These are phyloP conservation scores for Drosophila triauraria DNA, from an alignment of 1,140 invertebrate species.

Conservation along the genomic window DNA sequence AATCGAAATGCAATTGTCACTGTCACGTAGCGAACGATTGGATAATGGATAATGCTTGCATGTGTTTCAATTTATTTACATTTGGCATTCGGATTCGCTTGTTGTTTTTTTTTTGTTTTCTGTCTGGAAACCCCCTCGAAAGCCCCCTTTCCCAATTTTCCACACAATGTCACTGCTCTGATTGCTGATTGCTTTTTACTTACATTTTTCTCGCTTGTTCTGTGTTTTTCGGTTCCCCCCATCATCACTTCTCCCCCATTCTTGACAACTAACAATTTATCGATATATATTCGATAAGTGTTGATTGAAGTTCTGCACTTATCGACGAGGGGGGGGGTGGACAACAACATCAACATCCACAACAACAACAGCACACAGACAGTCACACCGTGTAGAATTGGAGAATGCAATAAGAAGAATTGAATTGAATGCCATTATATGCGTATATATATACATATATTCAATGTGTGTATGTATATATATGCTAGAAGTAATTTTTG, in stretches of 20 bases:
- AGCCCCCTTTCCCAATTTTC: background rate
- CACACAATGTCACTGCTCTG: slow-evolving; percentile 14
- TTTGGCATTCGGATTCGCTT: slow-evolving; percentile 51
- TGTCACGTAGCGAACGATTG: slow-evolving; percentile 49
- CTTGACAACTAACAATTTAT: slow-evolving; percentile 42
- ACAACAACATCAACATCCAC: slow-evolving; percentile 21
- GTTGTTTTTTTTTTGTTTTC: slow-evolving; percentile 8
- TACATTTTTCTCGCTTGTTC: slow-evolving; percentile 29
- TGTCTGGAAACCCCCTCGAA: background rate
- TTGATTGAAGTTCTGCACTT: slow-evolving; percentile 29
- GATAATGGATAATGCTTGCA: slow-evolving; percentile 56
- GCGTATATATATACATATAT: slow-evolving; percentile 4
- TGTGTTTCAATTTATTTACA: slow-evolving; percentile 58
- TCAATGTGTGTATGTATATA: background rate
- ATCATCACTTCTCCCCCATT: slow-evolving; percentile 7
- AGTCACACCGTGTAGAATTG: slow-evolving; percentile 26
- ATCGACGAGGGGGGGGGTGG: background rate
- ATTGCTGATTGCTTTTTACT: slow-evolving; percentile 40
- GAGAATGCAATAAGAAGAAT: slow-evolving; percentile 29
- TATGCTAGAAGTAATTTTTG: slow-evolving; percentile 16
- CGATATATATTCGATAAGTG: slow-evolving; percentile 37
- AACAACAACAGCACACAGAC: slow-evolving; percentile 20
- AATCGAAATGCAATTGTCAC: slow-evolving; percentile 54
- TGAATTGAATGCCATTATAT: slow-evolving; percentile 16
- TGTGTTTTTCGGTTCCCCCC: background rate